Base-by-base conservation (phyloP, 1,140 invertebrate species). In the Galleria mellonella region DNA sequence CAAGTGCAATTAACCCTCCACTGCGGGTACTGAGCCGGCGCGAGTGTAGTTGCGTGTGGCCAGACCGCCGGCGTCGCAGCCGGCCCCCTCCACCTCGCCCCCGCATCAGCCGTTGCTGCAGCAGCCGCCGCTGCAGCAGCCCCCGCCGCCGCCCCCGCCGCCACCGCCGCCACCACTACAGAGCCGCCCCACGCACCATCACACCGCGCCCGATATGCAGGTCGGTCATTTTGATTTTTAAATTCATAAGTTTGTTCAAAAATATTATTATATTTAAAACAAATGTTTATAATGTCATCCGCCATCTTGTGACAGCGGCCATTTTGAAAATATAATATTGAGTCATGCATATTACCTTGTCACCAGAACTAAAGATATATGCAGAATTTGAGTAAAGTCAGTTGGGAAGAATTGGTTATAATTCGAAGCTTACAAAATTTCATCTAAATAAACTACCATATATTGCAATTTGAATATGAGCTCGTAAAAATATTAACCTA, bases 11-110 rank as follows among this genome's bases (percentile, higher is more conserved):
- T 57, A 61, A 45, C 53, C 67, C 61, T 55, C 62, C 44, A 7
- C 28, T 43, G 64, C 60, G 54, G 63, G 62, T 71, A 65, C 66
- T 67, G 69, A 68, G 62, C 47, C 38, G 55, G 50, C 50, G 62
- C 56, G 57, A 63, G 65, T 60, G 72, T 61, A 59, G 64, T 62
- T 48, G 51, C 48, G 42, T 47, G 56, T 60, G 51, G 65, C 50
- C 60, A 48, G 47, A 55, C 65, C 51, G 38, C 46, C 57, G 47
- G 35, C 54, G 7, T 29, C 35, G 41, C 7, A 15, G 27, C 43
- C 10, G 4, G 32, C 33, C 12, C 30, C 43, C n/a, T 9, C 45
- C 35, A 9, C 39, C 14, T 29, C 14, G 30, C 17, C 29, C 5
- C 14, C 44, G 14, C 17, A 2, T 6, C 17, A 2, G 17, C 17